These are phyloP conservation scores for Watersipora subatra DNA, from an alignment of 1,140 invertebrate genomes.

Conservation along the genomic window DNA sequence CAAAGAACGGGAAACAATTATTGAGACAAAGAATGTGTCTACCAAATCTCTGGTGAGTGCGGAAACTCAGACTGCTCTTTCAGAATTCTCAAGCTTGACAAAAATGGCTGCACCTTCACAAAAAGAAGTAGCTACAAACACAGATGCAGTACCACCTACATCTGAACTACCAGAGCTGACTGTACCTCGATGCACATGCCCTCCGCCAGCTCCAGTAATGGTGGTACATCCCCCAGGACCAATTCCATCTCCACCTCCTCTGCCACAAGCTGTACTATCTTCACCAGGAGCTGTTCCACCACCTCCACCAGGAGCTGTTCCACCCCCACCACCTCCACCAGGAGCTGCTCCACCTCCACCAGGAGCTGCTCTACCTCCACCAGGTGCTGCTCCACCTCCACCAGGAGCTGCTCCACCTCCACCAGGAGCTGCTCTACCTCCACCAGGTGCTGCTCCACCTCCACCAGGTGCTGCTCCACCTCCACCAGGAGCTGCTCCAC, in stretches of 20 bases:
- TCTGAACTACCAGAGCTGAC: no score
- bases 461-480: slow-evolving; percentile 9
- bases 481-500: slow-evolving; percentile 3
- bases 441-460: not conserved
- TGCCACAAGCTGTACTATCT: not conserved
- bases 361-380: not conserved
- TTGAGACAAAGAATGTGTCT: no score
- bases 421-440: not conserved
- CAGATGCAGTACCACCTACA: no score
- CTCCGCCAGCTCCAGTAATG: no score
- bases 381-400: not conserved
- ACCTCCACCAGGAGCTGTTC: slow-evolving; percentile 3
- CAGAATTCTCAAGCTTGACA: no score
- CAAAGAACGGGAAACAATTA: no score
- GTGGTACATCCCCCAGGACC: not conserved
- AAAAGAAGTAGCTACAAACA: no score
- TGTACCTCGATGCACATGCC: no score
- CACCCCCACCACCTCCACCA: not conserved
- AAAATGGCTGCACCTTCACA: no score
- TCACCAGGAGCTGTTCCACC: slow-evolving; percentile 10
- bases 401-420: slow-evolving; percentile 11
- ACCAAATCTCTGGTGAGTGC: no score
- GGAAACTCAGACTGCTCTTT: no score
- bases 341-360: slow-evolving; percentile 11
- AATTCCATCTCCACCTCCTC: slow-evolving; percentile 2